Evolutionary conservation across 2,113 vertebrate genomes (phyloP), one percentile per base, ranked within the genome.

Genomic region (Diphyllodes magnificus): DNA sequence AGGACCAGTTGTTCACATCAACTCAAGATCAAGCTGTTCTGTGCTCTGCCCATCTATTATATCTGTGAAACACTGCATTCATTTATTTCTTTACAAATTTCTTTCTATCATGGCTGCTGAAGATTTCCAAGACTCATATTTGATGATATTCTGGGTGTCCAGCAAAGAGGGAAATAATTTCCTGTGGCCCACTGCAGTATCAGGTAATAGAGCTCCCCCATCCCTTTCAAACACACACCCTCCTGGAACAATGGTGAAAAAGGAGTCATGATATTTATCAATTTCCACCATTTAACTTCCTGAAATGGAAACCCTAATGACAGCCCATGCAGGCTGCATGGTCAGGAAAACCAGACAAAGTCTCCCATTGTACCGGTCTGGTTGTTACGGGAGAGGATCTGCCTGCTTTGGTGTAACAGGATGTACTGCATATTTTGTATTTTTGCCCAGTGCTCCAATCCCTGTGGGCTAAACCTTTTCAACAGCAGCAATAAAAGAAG

Each of bases 401-500:
- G 90, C 89, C 91, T 64, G 81, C 81, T 91, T 89, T 65, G 77
- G 87, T 89, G 70, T 88, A 95, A 92, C 92, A 96, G 93, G 95
- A 96, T 93, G 93, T 90, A 64, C 82, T 92, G 78, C 90, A 91
- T 92, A 87, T 93, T 97, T 96, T 96, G 94, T 96, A 80, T 87
- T 86, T 93, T 84, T 93, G 90, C 89, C 83, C 79, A 90, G 87
- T 73, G 77, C 86, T 94, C 69, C 84, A 56, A 25, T 86, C 90
- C 91, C 91, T 90, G 91, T 96, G 84, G 91, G 91, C 92, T 96
- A 86, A 96, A 93, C 80, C 77, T 97, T 92, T 92, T 95, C 93
- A 95, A 81, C 82, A 95, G 71, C 88, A 94, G 94, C 86, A 95
- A 93, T 96, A 96, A 97, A 96, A 96, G 71, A 95, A 95, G 84